These are phyloP conservation scores for Narcine bancroftii DNA, from an alignment of 2,113 vertebrate species.

Conservation along the genomic window DNA sequence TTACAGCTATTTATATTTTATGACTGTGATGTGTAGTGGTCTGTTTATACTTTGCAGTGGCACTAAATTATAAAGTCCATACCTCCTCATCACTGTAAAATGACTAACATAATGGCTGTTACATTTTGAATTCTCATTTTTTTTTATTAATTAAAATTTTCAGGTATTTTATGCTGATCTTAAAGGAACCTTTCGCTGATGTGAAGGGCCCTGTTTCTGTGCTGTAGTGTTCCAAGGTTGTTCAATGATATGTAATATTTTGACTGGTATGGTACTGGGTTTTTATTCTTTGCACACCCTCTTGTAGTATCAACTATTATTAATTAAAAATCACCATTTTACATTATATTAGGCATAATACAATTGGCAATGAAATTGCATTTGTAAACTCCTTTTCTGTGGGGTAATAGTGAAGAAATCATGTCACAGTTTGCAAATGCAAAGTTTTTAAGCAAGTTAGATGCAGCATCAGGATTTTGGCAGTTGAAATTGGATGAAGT, in stretches of 20 bases:
- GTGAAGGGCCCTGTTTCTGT: too few species aligned
- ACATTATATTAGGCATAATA: neutral
- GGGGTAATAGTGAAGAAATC: neutral
- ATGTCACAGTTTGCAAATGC: too few species aligned
- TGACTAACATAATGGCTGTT: neutral
- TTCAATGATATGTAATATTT: neutral
- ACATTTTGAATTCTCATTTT: neutral
- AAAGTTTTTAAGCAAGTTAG: too few species aligned
- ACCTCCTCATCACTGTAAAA: neutral
- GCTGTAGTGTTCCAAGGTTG: neutral
- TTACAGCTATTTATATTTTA: conserved; percentile 6
- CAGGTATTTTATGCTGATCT: neutral
- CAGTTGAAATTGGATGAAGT: too few species aligned
- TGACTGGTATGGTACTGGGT: neutral
- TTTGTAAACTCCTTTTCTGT: neutral
- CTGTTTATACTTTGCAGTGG: conserved; percentile 7
- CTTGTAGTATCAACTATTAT: neutral
- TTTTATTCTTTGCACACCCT: neutral
- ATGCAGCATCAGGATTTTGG: too few species aligned
- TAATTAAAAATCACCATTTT: neutral
- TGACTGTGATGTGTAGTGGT: conserved; percentile 1
- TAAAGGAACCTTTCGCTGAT: neutral
- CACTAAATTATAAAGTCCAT: conserved; percentile 3
- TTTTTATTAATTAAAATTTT: neutral
- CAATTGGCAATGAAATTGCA: neutral